Percentiles rank a stretch among this genome's conserved stretches.
phyloP scores from a whole-genome alignment of 2,113 vertebrate species.

The Marcusenius ussheri region DNA sequence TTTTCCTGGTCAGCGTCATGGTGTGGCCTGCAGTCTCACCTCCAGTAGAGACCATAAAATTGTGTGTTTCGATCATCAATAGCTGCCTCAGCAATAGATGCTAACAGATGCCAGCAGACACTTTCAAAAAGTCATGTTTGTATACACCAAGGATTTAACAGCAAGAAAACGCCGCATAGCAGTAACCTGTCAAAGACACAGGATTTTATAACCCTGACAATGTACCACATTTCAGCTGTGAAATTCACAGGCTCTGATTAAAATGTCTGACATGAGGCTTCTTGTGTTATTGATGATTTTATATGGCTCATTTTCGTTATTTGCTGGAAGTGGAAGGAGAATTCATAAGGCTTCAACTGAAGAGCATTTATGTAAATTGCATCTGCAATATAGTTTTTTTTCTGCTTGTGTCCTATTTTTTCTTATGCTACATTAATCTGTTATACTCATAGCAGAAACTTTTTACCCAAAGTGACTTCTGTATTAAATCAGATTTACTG shows the following conservation, averaged over 20 bases:
- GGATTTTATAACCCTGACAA: slow-evolving; percentile 18
- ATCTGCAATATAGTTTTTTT: background rate
- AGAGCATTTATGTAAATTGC: background rate
- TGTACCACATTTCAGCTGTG: background rate
- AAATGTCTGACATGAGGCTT: background rate
- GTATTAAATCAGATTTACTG: background rate
- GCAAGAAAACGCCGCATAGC: background rate
- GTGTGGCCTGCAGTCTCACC: background rate
- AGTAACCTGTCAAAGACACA: background rate
- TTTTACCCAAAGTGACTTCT: slow-evolving; percentile 8
- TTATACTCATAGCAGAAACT: background rate
- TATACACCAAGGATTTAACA: background rate
- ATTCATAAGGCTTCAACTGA: slow-evolving; percentile 1
- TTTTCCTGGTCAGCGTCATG: background rate
- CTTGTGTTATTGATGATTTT: background rate
- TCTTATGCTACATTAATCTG: background rate
- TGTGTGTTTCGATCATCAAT: background rate
- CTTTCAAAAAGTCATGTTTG: background rate
- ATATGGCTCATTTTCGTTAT: slow-evolving; percentile 5
- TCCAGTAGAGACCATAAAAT: background rate
- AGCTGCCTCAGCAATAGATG: background rate
- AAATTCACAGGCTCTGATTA: slow-evolving; percentile 19
- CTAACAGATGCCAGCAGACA: background rate
- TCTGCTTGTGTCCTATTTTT: background rate
- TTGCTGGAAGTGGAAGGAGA: background rate